Percentiles rank a stretch among this genome's conserved stretches.
phyloP scores from a whole-genome alignment of 2,797 vertebrate genomes.

The Orientallactaga sibirica region DNA sequence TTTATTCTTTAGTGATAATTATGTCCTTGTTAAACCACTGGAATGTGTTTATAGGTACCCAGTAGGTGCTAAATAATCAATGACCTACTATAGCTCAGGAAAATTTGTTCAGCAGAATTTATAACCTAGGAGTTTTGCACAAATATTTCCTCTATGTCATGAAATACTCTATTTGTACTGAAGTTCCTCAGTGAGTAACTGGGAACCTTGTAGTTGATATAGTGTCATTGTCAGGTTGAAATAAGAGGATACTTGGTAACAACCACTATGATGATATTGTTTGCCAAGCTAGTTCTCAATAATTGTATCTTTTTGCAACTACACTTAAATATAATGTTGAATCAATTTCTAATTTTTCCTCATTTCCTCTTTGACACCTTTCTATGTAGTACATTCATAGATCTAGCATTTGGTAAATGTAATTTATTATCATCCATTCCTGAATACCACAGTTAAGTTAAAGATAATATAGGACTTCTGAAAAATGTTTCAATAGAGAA shows the following conservation, averaged over 20 bases:
- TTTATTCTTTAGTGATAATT: neutral
- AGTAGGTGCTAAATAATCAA: neutral
- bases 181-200: slow-evolving; percentile 26
- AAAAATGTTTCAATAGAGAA: slow-evolving; percentile 81
- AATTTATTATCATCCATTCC: slow-evolving; percentile 75
- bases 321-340: slow-evolving; percentile 69
- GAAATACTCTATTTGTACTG: slow-evolving; percentile 18
- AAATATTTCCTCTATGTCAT: neutral
- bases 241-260: neutral
- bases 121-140: neutral
- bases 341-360: slow-evolving; percentile 83
- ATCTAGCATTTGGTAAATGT: neutral
- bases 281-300: neutral
- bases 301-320: slow-evolving; percentile 47
- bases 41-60: neutral
- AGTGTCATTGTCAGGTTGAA: slow-evolving; percentile 11
- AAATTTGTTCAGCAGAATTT: slow-evolving; percentile 51
- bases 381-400: slow-evolving; percentile 69
- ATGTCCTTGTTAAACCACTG: neutral
- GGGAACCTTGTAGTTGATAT: neutral
- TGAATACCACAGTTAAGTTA: slow-evolving; percentile 74
- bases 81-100: neutral
- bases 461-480: slow-evolving; percentile 73
- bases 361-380: slow-evolving; percentile 66
- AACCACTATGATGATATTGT: neutral